Base-by-base conservation (phyloP, 2,113 vertebrate genomes). In the Pelecanus crispus region DNA sequence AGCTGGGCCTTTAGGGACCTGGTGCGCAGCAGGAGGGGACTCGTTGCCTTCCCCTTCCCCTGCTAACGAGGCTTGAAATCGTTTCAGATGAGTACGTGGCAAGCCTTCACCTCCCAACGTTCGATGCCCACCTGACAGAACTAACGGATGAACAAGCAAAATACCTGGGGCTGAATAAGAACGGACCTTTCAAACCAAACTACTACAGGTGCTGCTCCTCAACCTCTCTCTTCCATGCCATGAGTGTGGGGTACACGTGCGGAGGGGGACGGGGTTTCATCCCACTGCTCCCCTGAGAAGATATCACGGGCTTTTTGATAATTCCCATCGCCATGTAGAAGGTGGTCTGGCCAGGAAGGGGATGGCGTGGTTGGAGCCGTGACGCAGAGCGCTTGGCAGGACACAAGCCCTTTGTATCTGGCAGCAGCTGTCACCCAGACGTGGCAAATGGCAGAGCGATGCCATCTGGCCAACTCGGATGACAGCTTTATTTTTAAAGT, bases 161-260 rank as follows among this genome's bases (percentile, higher is more conserved):
- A 96, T 99, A 99, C 95, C 98, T 99, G 97, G 99, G 99, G 86
- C 97, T 99, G 92, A 99, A 99, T 96, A 99, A 99, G 97, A 99
- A 99, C 11, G 99, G 99, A 20, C 99, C 99, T 87, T 99, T 99
- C 95, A 99, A 99, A 98, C 99, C 99, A 93, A 99, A 99, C 98
- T 99, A 99, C 98, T 99, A 99, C 97, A 99, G 99, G 99, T 99
- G 86, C 56, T 44, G 82, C 75, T 22, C 67, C 71, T 31, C 44
- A 8, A 1, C 32, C 49, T 19, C 36, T 25, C 29, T 13, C 9
- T 9, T 31, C 6, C 24, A 17, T 26, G 26, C 25, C 16, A 3
- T 0, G 8, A 10, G 49, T 0, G 0, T 16, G 40, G 74, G 56
- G 16, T 3, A 3, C 21, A 0, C 12, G 4, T 2, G 32, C 0